Base-by-base conservation (phyloP, 1,140 invertebrate species). In the Cydia amplana region DNA sequence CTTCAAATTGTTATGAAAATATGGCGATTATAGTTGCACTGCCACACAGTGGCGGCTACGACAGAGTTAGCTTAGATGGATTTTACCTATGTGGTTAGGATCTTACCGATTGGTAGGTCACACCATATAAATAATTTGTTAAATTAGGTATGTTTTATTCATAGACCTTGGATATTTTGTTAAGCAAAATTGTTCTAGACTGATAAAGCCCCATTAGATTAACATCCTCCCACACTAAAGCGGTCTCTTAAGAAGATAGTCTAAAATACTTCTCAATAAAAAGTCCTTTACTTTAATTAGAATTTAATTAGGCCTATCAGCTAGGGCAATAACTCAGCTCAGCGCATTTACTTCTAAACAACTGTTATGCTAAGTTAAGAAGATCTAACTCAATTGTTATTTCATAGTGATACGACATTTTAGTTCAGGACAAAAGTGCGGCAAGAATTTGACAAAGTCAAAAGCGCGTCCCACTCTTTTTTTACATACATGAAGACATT, bases 391-490 rank as follows among this genome's bases (percentile, higher is more conserved):
- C 10, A 23, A 10, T 73, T 73, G 72, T 75, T 25, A n/a, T 80
- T 87, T 81, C 82, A 86, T 82, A 79, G 75, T 72, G 60, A 80
- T 60, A 60, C 18, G 10, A 23, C 55, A 1, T 23, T 60, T 60
- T 60, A 60, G 55, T 2, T 23, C 9, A 60, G 20, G 20, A 60
- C 55, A 23, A 60, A 10, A 60, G 16, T 76, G 82, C 75, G 79
- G 36, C 77, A 78, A 83, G 86, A 79, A 82, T 85, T 80, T 81
- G 80, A 78, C 84, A 87, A 83, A 83, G 85, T 74, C 78, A 85
- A 82, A 84, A 84, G 76, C 49, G 16, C 87, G 72, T 80, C 87
- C 87, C 85, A 90, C 88, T 83, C 82, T 84, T 85, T 83, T 85
- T 85, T 67, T 36, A 79, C 78, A 78, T 46, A 65, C 80, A 84